These are phyloP conservation scores for Ancistrus triradiatus DNA, from an alignment of 2,113 vertebrate genomes.

Conservation along the genomic window DNA sequence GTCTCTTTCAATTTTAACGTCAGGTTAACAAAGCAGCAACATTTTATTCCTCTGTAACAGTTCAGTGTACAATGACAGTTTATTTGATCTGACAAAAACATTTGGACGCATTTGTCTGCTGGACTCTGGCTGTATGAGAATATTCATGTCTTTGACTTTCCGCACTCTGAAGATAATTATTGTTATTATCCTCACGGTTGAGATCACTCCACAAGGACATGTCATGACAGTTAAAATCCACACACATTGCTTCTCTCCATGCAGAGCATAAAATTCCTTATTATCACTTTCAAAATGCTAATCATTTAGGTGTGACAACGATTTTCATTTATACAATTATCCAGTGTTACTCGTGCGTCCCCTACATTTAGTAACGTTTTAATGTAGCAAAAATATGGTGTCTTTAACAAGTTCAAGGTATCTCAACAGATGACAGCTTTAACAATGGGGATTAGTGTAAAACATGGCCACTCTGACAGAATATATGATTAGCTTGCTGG, in stretches of 20 bases:
- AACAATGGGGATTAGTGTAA: conserved; percentile 42
- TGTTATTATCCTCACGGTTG: conserved; percentile 77
- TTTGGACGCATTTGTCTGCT: conserved; percentile 62
- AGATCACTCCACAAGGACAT: conserved; percentile 75
- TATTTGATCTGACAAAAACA: conserved; percentile 69
- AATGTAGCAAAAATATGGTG: conserved; percentile 39
- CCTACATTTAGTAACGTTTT: conserved; percentile 39
- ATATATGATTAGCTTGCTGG: conserved; percentile 38
- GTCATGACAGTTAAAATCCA: conserved; percentile 63
- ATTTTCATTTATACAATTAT: conserved; percentile 48
- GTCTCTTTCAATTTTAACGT: conserved; percentile 32
- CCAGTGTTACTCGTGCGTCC: conserved; percentile 13
- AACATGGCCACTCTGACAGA: conserved; percentile 39
- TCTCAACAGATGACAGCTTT: conserved; percentile 31
- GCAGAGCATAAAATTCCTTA: conserved; percentile 59
- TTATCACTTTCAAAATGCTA: conserved; percentile 70
- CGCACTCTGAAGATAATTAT: conserved; percentile 77
- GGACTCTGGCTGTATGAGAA: conserved; percentile 59
- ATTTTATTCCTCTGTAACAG: conserved; percentile 42
- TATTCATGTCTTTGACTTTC: conserved; percentile 70
- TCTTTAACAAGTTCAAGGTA: conserved; percentile 39
- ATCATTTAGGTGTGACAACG: conserved; percentile 55
- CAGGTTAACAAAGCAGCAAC: conserved; percentile 30
- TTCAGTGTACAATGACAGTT: conserved; percentile 68
- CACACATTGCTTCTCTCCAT: conserved; percentile 43